A percentile compares a stretch with the other conserved stretches of the same genome.
Evolutionary conservation across 1,140 invertebrate species (phyloP).

Genomic region (Philopotamus ludificatus): DNA sequence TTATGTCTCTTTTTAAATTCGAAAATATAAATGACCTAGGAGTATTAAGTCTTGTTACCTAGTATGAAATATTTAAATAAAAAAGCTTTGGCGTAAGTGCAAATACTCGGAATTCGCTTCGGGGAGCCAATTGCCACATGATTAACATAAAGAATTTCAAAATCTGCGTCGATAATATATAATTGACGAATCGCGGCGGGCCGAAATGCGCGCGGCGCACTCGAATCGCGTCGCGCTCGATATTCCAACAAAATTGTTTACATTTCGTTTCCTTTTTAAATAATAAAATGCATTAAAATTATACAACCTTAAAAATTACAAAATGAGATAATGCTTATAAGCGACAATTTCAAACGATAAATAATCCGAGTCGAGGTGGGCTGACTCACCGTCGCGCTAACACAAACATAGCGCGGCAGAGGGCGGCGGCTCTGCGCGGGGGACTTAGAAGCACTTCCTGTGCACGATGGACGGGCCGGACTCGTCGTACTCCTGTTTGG

Average conservation of each 20-base stretch:
- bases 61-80: slow-evolving; percentile 56
- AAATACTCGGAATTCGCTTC: slow-evolving; percentile 39
- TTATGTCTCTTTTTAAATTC: slow-evolving; percentile 15
- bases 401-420: slow-evolving; percentile 17
- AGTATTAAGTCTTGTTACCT: slow-evolving; percentile 29
- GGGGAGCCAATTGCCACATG: background rate
- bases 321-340: slow-evolving; percentile 28
- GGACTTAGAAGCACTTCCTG: slow-evolving; percentile 80
- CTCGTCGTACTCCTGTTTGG: slow-evolving; percentile 85
- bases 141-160: slow-evolving; percentile 13
- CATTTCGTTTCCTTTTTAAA: slow-evolving; percentile 29
- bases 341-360: slow-evolving; percentile 18
- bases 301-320: slow-evolving; percentile 30
- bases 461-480: slow-evolving; percentile 81
- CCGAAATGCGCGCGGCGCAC: slow-evolving; percentile 4
- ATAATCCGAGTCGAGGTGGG: slow-evolving; percentile 29
- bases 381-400: slow-evolving; percentile 12
- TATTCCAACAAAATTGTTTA: slow-evolving; percentile 18
- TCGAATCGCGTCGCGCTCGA: background rate
- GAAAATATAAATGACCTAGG: slow-evolving; percentile 32
- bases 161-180: background rate
- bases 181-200: slow-evolving; percentile 1
- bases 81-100: slow-evolving; percentile 70
- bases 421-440: background rate
- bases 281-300: slow-evolving; percentile 30